phyloP scores from a whole-genome alignment of 2,797 vertebrate species.

The Orientallactaga sibirica region DNA sequence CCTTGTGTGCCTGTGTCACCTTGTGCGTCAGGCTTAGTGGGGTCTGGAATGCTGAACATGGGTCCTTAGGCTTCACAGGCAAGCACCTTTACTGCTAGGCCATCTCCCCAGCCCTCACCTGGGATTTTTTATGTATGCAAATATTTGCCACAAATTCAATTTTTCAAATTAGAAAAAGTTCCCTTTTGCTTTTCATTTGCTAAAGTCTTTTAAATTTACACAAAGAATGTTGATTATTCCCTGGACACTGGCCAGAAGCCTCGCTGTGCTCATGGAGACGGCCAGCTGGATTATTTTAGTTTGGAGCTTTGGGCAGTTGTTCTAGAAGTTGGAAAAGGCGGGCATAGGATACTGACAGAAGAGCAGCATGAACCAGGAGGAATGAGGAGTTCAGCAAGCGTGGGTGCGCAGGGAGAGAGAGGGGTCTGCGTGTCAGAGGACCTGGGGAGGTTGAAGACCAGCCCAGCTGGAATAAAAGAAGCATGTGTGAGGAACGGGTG shows the following conservation, averaged over 20 bases:
- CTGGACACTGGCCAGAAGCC: not conserved
- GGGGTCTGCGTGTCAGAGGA: not conserved
- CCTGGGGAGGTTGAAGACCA: not conserved
- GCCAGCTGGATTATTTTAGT: not conserved
- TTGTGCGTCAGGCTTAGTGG: no score
- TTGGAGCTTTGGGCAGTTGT: not conserved
- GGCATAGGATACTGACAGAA: not conserved
- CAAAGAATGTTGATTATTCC: not conserved
- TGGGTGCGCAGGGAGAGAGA: not conserved
- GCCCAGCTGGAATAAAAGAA: not conserved
- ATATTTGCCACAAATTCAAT: not conserved
- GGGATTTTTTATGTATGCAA: not conserved
- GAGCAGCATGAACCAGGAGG: not conserved
- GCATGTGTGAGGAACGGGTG: fast-evolving
- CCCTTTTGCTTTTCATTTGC: not conserved
- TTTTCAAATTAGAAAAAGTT: conserved; percentile 16
- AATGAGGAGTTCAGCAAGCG: not conserved
- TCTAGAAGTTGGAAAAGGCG: not conserved
- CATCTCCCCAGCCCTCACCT: no score
- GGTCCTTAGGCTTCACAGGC: no score
- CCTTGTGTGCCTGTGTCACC: no score
- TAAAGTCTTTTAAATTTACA: not conserved
- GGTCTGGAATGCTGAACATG: no score
- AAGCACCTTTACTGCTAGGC: no score
- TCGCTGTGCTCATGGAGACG: not conserved